phyloP scores from a whole-genome alignment of 2,888 invertebrate species.

The Drosophila picticornis region DNA sequence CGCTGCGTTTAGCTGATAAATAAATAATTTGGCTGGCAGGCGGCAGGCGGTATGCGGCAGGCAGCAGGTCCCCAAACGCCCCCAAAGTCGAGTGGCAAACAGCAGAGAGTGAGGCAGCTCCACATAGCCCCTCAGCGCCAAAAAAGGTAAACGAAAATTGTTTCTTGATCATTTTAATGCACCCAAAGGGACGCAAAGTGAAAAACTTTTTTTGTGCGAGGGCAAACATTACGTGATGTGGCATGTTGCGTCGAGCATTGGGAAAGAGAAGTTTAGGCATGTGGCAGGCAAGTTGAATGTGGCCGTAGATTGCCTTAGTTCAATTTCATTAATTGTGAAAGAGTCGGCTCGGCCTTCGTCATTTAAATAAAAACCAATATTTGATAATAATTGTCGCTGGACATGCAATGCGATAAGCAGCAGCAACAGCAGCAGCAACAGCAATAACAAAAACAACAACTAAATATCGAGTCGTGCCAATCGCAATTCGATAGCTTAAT shows the following conservation, averaged over 20 bases:
- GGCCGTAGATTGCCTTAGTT: conserved; percentile 21
- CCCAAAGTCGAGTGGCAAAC: conserved; percentile 5
- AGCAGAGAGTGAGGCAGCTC: background rate
- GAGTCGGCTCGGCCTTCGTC: conserved; percentile 54
- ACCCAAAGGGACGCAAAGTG: conserved; percentile 80
- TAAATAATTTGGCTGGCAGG: conserved; percentile 78
- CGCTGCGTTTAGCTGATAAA: conserved; percentile 79
- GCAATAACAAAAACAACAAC: conserved; percentile 1
- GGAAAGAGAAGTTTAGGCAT: background rate
- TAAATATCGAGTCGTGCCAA: conserved; percentile 36
- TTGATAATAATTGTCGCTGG: conserved; percentile 78
- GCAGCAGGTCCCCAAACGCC: conserved; percentile 36
- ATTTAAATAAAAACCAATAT: conserved; percentile 76
- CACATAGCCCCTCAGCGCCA: conserved; percentile 42
- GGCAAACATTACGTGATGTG: conserved; percentile 70
- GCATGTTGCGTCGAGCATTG: conserved; percentile 25
- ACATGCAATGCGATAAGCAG: conserved; percentile 66
- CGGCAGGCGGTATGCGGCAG: conserved; percentile 1
- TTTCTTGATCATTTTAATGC: conserved; percentile 85
- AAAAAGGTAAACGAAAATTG: conserved; percentile 83
- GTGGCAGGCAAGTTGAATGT: conserved; percentile 2
- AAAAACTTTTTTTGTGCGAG: conserved; percentile 55
- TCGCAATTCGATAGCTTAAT: conserved; percentile 83
- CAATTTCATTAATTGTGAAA: conserved; percentile 78
- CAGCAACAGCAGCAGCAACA: conserved; percentile 4